Base-by-base conservation (phyloP, 2,113 vertebrate genomes). In the Cepphus grylle region DNA sequence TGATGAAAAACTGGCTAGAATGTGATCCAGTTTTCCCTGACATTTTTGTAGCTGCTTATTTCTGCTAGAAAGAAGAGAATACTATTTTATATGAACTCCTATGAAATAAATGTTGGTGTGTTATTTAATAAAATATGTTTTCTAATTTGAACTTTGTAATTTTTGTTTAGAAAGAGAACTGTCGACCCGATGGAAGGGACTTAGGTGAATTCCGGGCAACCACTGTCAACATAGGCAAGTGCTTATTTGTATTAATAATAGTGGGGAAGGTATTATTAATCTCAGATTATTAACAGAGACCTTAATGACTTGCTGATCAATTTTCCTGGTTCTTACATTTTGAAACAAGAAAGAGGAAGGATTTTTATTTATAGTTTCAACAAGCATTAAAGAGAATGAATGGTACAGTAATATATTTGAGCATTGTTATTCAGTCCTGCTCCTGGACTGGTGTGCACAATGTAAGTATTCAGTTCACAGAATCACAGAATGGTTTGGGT, bases 201-300 rank as follows among this genome's bases (percentile, higher is more conserved):
- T 96, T 99, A 89, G 98, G 98, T 76, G 99, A 99, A 95, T 99
- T 99, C 97, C 98, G 99, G 97, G 98, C 99, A 70, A 99, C 99
- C 22, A 99, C 99, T n/a, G 97, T 99, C 85, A 99, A 99, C 93
- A 98, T 99, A 94, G 99, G 99, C 99, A 93, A 98, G 98, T 97
- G 30, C 34, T 89, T 81, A 56, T 58, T 53, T 94, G 79, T 20
- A 80, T 78, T 50, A 58, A 42, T 86, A 73, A 59, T 69, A 61
- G 42, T 62, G 56, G 50, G 63, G 15, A 43, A n/a, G 9, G 8
- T 55, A 4, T 65, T 74, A 69, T 20, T 74, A 59, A 22, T 87
- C 29, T 74, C 36, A 29, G 23, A 18, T 76, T 81, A n/a, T 43
- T 43, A 82, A 9, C 17, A 43, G 38, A 85, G 74, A 50, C 18